Percentiles rank a stretch among this genome's conserved stretches.
Conservation (phyloP, 1,140 invertebrate species). For the Bombus impatiens region DNA sequence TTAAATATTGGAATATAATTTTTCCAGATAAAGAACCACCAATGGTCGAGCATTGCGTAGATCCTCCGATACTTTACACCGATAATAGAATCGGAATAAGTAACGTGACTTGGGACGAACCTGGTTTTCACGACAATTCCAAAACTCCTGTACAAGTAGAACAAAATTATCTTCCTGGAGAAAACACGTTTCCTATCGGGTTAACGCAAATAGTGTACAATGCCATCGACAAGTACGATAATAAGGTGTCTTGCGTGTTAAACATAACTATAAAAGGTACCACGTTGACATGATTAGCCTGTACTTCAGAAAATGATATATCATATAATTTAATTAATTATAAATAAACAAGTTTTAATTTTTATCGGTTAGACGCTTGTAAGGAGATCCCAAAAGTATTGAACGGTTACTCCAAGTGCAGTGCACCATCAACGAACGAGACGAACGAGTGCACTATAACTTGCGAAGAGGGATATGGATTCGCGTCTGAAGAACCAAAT, state of each 20-base stretch:
- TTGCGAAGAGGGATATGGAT: constrained; percentile 86
- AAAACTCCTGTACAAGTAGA: constrained; percentile 78
- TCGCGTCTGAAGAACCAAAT: constrained; percentile 79
- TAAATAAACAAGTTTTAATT: neutral
- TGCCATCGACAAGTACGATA: constrained; percentile 84
- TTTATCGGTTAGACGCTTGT: constrained; percentile 80
- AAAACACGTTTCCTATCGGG: constrained; percentile 83
- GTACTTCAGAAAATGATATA: neutral
- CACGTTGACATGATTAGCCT: neutral
- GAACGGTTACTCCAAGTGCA: constrained; percentile 84
- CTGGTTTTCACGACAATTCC: constrained; percentile 88
- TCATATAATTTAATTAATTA: neutral
- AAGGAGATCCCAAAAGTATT: constrained; percentile 82
- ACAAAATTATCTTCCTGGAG: constrained; percentile 58
- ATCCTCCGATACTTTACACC: constrained; percentile 83
- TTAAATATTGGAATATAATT: neutral
- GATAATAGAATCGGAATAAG: constrained; percentile 72
- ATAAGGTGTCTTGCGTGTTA: constrained; percentile 84
- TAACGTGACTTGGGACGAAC: constrained; percentile 86
- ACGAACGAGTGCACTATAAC: constrained; percentile 83
- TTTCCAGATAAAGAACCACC: constrained; percentile 85
- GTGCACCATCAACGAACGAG: constrained; percentile 67
- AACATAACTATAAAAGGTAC: constrained; percentile 86
- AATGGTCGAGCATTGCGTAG: constrained; percentile 85
- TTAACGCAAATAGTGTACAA: constrained; percentile 84